Conservation (phyloP, 2,888 invertebrate genomes). For the Synanthedon vespiformis region DNA sequence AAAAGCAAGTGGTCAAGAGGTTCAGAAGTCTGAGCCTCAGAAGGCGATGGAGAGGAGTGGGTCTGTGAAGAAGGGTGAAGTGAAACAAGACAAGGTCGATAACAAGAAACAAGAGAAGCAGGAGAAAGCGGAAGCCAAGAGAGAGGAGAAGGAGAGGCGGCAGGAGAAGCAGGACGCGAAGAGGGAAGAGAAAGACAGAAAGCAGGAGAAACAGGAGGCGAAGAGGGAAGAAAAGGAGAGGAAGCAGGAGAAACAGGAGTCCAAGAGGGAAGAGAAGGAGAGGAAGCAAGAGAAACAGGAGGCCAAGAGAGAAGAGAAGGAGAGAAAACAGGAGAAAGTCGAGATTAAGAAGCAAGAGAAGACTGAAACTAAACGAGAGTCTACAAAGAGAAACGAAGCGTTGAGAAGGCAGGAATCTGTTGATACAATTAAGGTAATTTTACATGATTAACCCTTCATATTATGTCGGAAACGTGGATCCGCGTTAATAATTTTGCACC, state of each 20-base stretch:
- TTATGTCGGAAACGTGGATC: too few relatives aligned
- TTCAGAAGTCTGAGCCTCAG: constrained; percentile 12
- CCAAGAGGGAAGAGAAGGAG: constrained; percentile 22
- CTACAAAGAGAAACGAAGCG: constrained; percentile 40
- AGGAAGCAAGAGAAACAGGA: constrained; percentile 11
- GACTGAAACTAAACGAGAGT: constrained; percentile 39
- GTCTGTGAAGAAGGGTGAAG: constrained; percentile 42
- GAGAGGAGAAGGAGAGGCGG: constrained; percentile 24
- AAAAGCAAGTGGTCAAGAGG: constrained; percentile 12
- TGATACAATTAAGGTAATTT: constrained; percentile 42
- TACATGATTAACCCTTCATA: too few relatives aligned
- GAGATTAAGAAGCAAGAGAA: constrained; percentile 15
- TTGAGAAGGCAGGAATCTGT: constrained; percentile 48
- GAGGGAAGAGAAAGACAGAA: constrained; percentile 33
- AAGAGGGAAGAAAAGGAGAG: constrained; percentile 29
- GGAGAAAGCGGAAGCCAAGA: constrained; percentile 8
- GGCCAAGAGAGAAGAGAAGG: constrained; percentile 23
- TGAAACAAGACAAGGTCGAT: constrained; percentile 39
- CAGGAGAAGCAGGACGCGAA: constrained; percentile 3
- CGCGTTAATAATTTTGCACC: too few relatives aligned
- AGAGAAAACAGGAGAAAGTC: constrained; percentile 13
- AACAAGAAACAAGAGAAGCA: constrained; percentile 22
- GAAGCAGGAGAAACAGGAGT: constrained; percentile 38
- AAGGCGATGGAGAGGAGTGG: constrained; percentile 34
- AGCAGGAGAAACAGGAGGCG: constrained; percentile 8